Evolutionary conservation across 2,888 invertebrate species (phyloP).

Genomic region (Lutraria lutraria): DNA sequence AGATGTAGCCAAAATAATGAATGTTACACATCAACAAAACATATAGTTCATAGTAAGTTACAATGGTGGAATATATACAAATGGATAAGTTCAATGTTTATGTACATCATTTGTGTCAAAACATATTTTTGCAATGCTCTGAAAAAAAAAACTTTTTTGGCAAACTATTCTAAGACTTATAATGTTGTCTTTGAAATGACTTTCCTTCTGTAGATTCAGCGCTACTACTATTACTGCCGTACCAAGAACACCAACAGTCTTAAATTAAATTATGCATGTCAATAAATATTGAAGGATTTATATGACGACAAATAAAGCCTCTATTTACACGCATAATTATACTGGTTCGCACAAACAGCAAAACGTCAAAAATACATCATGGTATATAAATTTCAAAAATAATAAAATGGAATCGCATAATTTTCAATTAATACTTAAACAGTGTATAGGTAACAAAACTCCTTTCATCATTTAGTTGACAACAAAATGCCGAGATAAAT

Average conservation of each 20-base stretch:
- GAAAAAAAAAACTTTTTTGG: background rate
- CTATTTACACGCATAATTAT: background rate
- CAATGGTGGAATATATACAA: constrained; percentile 4
- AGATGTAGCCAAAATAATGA: constrained; percentile 6
- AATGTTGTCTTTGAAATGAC: too few species aligned
- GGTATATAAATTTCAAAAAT: too few species aligned
- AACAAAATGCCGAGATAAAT: too few species aligned
- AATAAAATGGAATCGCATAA: too few species aligned
- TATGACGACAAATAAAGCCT: background rate
- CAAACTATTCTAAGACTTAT: too few species aligned
- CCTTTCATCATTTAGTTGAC: too few species aligned
- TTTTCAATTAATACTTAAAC: too few species aligned
- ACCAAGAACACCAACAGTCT: too few species aligned
- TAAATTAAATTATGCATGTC: background rate
- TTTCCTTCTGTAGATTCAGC: too few species aligned
- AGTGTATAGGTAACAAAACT: too few species aligned
- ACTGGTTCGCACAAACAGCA: background rate
- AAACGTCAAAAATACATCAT: too few species aligned
- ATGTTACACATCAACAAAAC: background rate
- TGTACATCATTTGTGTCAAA: background rate
- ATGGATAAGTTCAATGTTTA: background rate
- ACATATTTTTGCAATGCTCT: background rate
- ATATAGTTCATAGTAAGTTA: background rate
- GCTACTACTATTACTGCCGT: too few species aligned
- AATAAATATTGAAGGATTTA: background rate